These are phyloP conservation scores for Dolichopus griseipennis DNA, from an alignment of 2,888 invertebrate genomes.

Conservation along the genomic window DNA sequence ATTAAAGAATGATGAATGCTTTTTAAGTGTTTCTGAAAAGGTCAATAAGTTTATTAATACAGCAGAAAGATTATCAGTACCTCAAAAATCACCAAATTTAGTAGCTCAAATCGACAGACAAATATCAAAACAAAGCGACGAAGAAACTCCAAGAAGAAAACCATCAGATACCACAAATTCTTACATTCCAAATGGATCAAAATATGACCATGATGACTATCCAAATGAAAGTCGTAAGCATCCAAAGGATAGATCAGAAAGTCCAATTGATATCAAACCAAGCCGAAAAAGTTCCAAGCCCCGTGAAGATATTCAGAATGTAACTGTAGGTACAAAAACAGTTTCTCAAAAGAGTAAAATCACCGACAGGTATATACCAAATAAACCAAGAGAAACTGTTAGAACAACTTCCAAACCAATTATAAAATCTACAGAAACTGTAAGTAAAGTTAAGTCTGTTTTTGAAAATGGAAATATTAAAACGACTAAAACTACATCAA, in stretches of 20 bases:
- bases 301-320: conserved; percentile 16
- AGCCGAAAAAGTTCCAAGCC: conserved; percentile 2
- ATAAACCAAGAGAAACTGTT: conserved; percentile 11
- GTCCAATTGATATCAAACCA: not conserved
- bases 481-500: conserved; percentile 23
- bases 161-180: conserved; percentile 17
- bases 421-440: conserved; percentile 54
- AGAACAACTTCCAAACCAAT: conserved; percentile 25
- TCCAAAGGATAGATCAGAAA: conserved; percentile 9
- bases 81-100: conserved; percentile 45
- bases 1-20: conserved; percentile 51
- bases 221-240: conserved; percentile 15
- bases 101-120: conserved; percentile 43
- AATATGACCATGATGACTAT: conserved; percentile 14
- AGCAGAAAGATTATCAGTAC: conserved; percentile 47
- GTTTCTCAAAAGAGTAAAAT: conserved; percentile 16
- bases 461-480: conserved; percentile 53
- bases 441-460: conserved; percentile 59
- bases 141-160: conserved; percentile 22
- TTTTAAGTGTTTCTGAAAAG: conserved; percentile 56
- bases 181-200: conserved; percentile 25
- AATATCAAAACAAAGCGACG: conserved; percentile 35
- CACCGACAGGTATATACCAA: conserved; percentile 20
- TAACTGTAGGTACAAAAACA: conserved; percentile 11
- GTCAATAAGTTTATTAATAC: conserved; percentile 56